phyloP scores from a whole-genome alignment of 2,113 vertebrate species.

The Xiphophorus maculatus region DNA sequence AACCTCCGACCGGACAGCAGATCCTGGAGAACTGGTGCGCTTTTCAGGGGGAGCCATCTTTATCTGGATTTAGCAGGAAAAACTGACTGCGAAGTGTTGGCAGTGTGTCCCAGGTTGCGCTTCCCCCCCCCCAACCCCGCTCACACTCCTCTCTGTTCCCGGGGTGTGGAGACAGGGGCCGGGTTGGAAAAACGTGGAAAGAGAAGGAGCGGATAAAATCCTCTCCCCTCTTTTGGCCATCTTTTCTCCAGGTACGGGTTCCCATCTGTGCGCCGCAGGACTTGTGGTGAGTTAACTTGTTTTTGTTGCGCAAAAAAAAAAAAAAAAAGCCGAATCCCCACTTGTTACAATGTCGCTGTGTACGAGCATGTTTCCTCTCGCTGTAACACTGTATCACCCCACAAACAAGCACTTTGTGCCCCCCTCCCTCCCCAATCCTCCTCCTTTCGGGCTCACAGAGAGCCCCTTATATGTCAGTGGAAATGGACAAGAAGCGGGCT shows the following conservation, averaged over 20 bases:
- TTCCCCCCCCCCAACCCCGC: constrained; percentile 75
- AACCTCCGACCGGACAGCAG: neutral
- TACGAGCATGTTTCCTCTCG: constrained; percentile 42
- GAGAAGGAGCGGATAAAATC: constrained; percentile 32
- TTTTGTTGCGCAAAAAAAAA: constrained; percentile 34
- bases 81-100: constrained; percentile 65
- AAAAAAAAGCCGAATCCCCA: constrained; percentile 39
- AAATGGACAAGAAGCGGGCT: neutral
- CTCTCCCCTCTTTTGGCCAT: neutral
- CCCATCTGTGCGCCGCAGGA: constrained; percentile 46
- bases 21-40: neutral
- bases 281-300: constrained; percentile 76
- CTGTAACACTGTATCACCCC: constrained; percentile 43
- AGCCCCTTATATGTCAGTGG: neutral
- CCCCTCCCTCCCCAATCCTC: neutral
- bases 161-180: constrained; percentile 81
- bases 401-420: constrained; percentile 46
- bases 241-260: constrained; percentile 22
- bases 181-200: constrained; percentile 72
- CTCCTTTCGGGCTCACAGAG: neutral
- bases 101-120: constrained; percentile 68
- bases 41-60: neutral
- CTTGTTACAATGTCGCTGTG: constrained; percentile 62
- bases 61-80: constrained; percentile 44
- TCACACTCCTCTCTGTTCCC: constrained; percentile 74